Percentiles rank a stretch among this genome's conserved stretches.
Evolutionary conservation across 2,888 invertebrate species (phyloP).

Genomic region (Toxonevra muliebris): DNA sequence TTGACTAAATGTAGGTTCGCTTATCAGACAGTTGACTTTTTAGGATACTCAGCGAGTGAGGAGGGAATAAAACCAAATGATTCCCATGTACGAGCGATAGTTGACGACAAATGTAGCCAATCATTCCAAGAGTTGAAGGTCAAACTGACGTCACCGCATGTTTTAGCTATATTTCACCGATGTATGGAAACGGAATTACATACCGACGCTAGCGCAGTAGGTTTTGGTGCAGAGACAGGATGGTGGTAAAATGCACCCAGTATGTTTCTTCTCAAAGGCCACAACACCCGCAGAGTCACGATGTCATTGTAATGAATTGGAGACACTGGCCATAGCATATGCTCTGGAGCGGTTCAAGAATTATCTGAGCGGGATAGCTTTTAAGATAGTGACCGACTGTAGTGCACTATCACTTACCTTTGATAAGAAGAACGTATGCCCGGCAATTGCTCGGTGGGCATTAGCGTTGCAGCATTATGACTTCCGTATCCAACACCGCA

Average conservation of each 20-base stretch:
- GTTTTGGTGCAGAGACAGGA: too few species aligned
- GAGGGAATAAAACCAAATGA: too few species aligned
- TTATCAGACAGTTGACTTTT: conserved; percentile 16
- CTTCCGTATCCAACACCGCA: conserved; percentile 33
- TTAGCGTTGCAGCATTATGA: conserved; percentile 52
- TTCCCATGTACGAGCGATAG: too few species aligned
- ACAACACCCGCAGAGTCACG: background rate
- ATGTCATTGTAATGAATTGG: too few species aligned
- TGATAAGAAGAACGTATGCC: conserved; percentile 4
- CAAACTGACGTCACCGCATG: conserved; percentile 34
- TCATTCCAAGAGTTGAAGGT: conserved; percentile 23
- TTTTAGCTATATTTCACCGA: conserved; percentile 50
- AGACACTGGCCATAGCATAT: too few species aligned
- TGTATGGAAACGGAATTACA: conserved; percentile 46
- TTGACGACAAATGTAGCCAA: conserved; percentile 14
- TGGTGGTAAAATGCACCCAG: conserved; percentile 1
- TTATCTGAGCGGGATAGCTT: background rate
- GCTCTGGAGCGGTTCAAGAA: too few species aligned
- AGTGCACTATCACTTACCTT: background rate
- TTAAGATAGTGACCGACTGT: conserved; percentile 10
- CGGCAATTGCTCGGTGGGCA: conserved; percentile 54
- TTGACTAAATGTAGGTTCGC: conserved; percentile 42
- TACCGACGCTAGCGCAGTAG: too few species aligned
- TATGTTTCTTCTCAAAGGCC: conserved; percentile 3
- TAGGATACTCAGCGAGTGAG: conserved; percentile 20